phyloP scores from a whole-genome alignment of 2,113 vertebrate genomes.

The Gopherus flavomarginatus region DNA sequence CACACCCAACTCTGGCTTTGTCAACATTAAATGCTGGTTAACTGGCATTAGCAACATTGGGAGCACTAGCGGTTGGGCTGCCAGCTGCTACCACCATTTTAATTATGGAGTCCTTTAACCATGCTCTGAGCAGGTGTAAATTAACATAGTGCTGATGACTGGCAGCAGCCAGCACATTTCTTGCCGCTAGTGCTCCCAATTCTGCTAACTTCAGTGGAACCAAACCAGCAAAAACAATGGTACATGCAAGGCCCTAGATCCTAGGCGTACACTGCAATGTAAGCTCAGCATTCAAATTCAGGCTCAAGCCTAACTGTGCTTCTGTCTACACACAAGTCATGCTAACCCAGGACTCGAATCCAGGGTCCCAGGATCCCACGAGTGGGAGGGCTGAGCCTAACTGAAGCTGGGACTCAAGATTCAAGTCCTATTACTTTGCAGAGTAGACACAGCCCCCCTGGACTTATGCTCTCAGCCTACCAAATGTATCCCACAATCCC shows the following conservation, averaged over 20 bases:
- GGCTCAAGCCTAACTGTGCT: neutral
- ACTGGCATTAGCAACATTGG: neutral
- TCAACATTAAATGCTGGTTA: neutral
- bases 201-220: neutral
- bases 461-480: neutral
- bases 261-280: neutral
- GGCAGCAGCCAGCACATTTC: neutral
- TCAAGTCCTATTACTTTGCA: neutral
- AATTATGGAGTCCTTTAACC: neutral
- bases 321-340: neutral
- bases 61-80: neutral
- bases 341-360: neutral
- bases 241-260: neutral
- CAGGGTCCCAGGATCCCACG: neutral
- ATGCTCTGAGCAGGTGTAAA: neutral
- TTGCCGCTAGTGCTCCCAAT: neutral
- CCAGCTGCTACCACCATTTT: neutral
- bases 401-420: neutral
- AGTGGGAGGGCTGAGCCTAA: too few species aligned
- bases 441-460: neutral
- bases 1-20: neutral
- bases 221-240: neutral
- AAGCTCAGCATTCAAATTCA: neutral
- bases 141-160: neutral
- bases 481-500: neutral